These are phyloP conservation scores for Coranthus polyacanthus DNA, from an alignment of 2,797 vertebrate species.

Conservation along the genomic window DNA sequence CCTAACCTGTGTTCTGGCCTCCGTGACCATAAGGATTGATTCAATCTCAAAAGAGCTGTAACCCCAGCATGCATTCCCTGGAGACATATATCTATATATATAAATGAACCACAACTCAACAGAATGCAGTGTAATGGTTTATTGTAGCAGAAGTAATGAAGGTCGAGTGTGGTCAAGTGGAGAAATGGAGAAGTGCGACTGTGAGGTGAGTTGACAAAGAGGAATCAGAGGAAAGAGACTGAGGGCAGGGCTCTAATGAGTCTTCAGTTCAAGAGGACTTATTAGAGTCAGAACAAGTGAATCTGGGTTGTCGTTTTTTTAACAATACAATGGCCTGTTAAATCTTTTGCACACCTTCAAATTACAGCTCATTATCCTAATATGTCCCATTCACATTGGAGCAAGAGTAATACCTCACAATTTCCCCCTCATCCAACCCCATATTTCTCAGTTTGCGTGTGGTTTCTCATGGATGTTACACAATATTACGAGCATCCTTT, in stretches of 20 bases:
- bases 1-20: constrained; percentile 27
- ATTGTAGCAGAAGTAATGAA: constrained; percentile 33
- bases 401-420: constrained; percentile 1
- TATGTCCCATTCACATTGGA: background rate
- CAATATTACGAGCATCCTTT: constrained; percentile 21
- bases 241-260: background rate
- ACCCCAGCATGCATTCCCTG: constrained; percentile 16
- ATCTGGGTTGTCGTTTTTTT: no score
- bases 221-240: constrained; percentile 6
- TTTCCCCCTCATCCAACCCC: background rate
- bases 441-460: constrained; percentile 19
- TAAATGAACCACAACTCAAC: constrained; percentile 10
- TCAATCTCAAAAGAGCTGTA: constrained; percentile 15
- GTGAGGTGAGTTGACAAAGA: constrained; percentile 17
- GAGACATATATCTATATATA: constrained; percentile 13
- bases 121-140: constrained; percentile 24
- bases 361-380: background rate
- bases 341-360: background rate
- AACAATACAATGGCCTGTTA: no score
- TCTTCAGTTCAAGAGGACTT: constrained; percentile 1
- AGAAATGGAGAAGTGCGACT: constrained; percentile 1
- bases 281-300: background rate
- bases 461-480: constrained; percentile 22
- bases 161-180: constrained; percentile 34
- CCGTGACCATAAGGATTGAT: constrained; percentile 35